Conservation (phyloP, 2,888 invertebrate genomes). For the Acanthococcus lagerstroemiae region DNA sequence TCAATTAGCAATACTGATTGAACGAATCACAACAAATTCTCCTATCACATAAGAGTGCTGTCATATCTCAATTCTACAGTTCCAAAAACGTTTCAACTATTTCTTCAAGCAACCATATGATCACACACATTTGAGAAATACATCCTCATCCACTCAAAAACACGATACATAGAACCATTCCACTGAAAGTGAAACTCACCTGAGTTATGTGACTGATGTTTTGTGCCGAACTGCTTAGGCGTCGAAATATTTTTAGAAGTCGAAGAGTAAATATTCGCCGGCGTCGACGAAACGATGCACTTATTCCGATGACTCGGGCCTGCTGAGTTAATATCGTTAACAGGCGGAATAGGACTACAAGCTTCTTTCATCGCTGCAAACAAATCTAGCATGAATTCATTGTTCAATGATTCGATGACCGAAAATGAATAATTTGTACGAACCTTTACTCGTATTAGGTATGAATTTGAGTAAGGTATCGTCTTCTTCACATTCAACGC, state of each 20-base stretch:
- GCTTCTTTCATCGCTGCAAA: neutral
- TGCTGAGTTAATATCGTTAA: conserved; percentile 13
- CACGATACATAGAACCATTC: too few relatives aligned
- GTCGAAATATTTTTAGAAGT: too few relatives aligned
- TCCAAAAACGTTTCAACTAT: too few relatives aligned
- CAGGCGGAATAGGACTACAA: neutral
- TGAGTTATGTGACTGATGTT: neutral
- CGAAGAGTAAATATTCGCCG: neutral
- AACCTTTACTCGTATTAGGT: neutral
- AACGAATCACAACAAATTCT: too few relatives aligned
- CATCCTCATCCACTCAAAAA: too few relatives aligned
- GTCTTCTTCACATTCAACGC: conserved; percentile 1
- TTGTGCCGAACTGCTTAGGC: neutral
- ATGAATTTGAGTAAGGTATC: neutral
- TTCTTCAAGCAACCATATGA: too few relatives aligned
- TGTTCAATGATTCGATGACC: neutral
- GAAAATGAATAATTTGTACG: neutral
- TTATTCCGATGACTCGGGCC: conserved; percentile 17
- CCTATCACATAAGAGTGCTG: too few relatives aligned
- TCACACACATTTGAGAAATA: too few relatives aligned
- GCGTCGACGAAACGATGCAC: conserved; percentile 14
- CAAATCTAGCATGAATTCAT: neutral
- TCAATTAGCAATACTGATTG: neutral
- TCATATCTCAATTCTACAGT: too few relatives aligned
- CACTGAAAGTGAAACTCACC: neutral